These are phyloP conservation scores for Glossophaga mutica DNA, from an alignment of 2,797 vertebrate genomes.

Conservation along the genomic window DNA sequence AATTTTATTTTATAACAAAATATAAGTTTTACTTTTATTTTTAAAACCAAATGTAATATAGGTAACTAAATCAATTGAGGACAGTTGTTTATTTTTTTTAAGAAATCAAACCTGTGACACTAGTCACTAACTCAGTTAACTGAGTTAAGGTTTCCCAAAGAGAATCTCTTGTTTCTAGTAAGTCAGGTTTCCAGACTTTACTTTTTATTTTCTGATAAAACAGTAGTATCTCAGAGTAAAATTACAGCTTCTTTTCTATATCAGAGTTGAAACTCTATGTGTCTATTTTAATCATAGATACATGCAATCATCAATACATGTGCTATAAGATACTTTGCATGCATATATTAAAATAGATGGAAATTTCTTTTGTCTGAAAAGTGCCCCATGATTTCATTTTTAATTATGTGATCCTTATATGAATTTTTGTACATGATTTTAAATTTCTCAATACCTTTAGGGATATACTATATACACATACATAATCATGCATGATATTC, in stretches of 20 bases:
- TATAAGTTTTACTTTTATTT: slow-evolving; percentile 68
- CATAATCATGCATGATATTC: not conserved
- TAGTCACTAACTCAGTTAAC: not conserved
- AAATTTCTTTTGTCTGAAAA: not conserved
- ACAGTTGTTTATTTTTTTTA: not conserved
- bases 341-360: not conserved
- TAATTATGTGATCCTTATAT: not conserved
- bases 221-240: not conserved
- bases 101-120: not conserved
- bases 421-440: not conserved
- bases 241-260: not conserved
- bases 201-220: slow-evolving; percentile 39
- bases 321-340: not conserved
- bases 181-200: not conserved
- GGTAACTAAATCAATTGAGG: slow-evolving; percentile 67
- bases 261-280: not conserved
- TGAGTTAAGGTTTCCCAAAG: slow-evolving; percentile 52
- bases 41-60: slow-evolving; percentile 52
- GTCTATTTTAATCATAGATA: not conserved
- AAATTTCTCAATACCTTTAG: not conserved
- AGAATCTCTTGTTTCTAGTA: slow-evolving; percentile 58
- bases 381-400: not conserved
- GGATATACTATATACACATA: not conserved
- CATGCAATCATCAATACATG: not conserved
- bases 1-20: slow-evolving; percentile 63